A percentile compares a stretch with the other conserved stretches of the same genome.
Evolutionary conservation across 2,113 vertebrate species (phyloP).

Genomic region (Leptobrachium ailaonicum): DNA sequence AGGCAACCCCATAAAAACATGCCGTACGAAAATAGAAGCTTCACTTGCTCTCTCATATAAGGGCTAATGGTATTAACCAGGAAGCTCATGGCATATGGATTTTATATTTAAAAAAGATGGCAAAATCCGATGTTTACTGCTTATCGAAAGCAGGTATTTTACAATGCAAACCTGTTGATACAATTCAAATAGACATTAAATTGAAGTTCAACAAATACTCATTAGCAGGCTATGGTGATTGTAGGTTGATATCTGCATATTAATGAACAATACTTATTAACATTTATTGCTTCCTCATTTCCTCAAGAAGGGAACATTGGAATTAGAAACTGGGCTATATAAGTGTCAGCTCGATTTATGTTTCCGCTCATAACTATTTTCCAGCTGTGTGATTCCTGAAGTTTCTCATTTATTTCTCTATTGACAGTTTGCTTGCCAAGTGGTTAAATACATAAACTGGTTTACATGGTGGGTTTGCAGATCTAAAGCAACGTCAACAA

Average conservation of each 20-base stretch:
- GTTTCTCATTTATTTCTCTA: slow-evolving; percentile 41
- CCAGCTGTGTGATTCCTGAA: slow-evolving; percentile 51
- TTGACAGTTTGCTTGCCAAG: slow-evolving; percentile 46
- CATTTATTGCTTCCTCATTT: slow-evolving; percentile 53
- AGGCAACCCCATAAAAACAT: no score
- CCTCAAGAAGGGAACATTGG: slow-evolving; percentile 54
- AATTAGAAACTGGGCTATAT: slow-evolving; percentile 53
- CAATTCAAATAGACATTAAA: slow-evolving; percentile 48
- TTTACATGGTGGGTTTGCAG: neutral
- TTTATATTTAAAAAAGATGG: neutral
- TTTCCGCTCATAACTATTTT: slow-evolving; percentile 46
- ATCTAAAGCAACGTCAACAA: no score
- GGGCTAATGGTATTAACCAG: no score
- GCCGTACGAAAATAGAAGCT: no score
- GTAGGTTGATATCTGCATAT: slow-evolving; percentile 53
- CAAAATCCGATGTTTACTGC: neutral
- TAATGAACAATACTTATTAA: slow-evolving; percentile 57
- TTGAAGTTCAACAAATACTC: slow-evolving; percentile 51
- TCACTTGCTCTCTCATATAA: no score
- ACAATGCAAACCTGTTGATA: slow-evolving; percentile 41
- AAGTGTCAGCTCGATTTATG: slow-evolving; percentile 55
- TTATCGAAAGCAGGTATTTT: neutral
- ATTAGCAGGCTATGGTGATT: slow-evolving; percentile 51
- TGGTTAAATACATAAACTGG: slow-evolving; percentile 41
- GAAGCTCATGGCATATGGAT: neutral